These are phyloP conservation scores for Punctoribates punctum DNA, from an alignment of 2,888 invertebrate genomes.

Conservation along the genomic window DNA sequence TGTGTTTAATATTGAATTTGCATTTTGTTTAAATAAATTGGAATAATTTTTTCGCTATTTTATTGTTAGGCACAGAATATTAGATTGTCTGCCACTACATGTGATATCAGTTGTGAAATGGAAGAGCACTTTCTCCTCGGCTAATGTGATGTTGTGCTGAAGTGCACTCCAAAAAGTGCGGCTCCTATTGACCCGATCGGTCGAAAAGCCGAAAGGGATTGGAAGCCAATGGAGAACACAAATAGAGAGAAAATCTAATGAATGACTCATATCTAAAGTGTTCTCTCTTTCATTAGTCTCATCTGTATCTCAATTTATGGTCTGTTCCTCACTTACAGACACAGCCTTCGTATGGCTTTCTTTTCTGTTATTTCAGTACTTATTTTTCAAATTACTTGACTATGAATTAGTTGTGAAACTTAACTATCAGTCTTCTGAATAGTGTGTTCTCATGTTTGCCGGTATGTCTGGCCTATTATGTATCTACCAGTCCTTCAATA, in stretches of 20 bases:
- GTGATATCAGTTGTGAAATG: conserved; percentile 9
- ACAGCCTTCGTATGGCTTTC: neutral
- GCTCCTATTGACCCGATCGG: conserved; percentile 26
- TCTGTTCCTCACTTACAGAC: neutral
- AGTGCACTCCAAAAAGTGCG: conserved; percentile 18
- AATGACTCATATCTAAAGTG: conserved; percentile 15
- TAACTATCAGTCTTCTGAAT: neutral
- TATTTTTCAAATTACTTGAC: conserved; percentile 30
- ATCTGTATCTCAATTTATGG: conserved; percentile 20
- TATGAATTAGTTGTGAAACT: conserved; percentile 18
- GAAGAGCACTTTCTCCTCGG: neutral
- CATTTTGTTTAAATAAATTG: conserved; percentile 16
- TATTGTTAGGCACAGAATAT: neutral
- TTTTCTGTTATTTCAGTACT: conserved; percentile 18
- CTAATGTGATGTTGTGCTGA: neutral
- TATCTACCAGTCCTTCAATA: neutral
- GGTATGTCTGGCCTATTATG: conserved; percentile 21
- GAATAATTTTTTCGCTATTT: conserved; percentile 1
- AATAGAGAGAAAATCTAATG: conserved; percentile 3
- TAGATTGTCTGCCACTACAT: neutral
- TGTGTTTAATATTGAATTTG: conserved; percentile 28
- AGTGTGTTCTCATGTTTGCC: conserved; percentile 28
- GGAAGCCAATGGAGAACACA: neutral
- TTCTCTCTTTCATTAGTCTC: neutral
- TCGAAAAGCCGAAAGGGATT: conserved; percentile 33